A percentile compares a stretch with the other conserved stretches of the same genome.
These are phyloP conservation scores for Orgyia antiqua DNA, from an alignment of 2,888 invertebrate genomes.

Conservation along the genomic window DNA sequence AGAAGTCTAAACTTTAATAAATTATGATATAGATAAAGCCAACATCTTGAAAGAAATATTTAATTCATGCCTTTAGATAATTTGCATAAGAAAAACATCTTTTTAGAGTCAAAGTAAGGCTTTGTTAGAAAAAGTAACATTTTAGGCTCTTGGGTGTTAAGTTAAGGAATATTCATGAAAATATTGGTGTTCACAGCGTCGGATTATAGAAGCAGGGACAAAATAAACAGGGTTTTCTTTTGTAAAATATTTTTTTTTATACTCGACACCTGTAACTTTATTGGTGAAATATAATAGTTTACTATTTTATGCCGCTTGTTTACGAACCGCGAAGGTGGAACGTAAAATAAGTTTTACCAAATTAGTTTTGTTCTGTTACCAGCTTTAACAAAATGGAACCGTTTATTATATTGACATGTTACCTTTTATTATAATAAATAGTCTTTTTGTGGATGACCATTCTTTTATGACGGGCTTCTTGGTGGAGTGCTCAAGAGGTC, in stretches of 20 bases:
- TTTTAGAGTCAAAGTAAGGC: constrained; percentile 12
- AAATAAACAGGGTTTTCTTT: constrained; percentile 14
- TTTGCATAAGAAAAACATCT: constrained; percentile 36
- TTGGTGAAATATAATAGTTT: constrained; percentile 8
- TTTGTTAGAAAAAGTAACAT: constrained; percentile 21
- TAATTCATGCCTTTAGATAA: constrained; percentile 18
- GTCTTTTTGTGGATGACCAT: no score
- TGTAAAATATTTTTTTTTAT: constrained; percentile 16
- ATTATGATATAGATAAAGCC: constrained; percentile 14
- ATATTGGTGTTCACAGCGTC: constrained; percentile 23
- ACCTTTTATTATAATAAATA: no score
- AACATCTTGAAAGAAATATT: constrained; percentile 20
- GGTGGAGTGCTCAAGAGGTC: no score
- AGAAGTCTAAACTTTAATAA: constrained; percentile 3
- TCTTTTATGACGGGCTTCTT: no score
- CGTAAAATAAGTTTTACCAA: not conserved
- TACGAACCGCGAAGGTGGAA: not conserved
- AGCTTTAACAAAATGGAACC: no score
- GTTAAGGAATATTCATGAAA: constrained; percentile 17
- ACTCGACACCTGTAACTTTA: constrained; percentile 14
- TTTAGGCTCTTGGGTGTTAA: constrained; percentile 12
- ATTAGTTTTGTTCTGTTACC: not conserved
- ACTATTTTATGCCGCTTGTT: constrained; percentile 2
- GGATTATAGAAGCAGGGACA: constrained; percentile 15
- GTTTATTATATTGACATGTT: no score